These are phyloP conservation scores for Hippopotamyrus pictus DNA, from an alignment of 2,797 vertebrate genomes.

Conservation along the genomic window DNA sequence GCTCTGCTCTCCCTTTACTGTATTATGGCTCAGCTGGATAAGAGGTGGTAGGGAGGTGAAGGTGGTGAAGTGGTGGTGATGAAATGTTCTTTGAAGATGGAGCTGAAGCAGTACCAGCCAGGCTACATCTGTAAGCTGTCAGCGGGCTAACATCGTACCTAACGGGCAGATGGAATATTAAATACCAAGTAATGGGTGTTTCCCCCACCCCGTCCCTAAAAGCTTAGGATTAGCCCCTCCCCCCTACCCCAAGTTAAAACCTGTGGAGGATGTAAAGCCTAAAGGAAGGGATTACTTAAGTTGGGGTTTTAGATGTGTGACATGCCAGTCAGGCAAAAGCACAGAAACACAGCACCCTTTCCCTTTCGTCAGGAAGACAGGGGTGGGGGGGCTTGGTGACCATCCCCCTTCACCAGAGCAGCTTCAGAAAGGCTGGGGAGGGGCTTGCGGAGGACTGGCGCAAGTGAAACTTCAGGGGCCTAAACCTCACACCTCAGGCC, in stretches of 20 bases:
- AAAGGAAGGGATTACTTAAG: conserved; percentile 99
- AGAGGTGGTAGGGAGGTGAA: not conserved
- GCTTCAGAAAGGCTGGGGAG: not conserved
- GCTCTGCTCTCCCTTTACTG: not conserved
- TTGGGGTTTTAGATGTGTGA: conserved; percentile 91
- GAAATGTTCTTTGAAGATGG: conserved; percentile 27
- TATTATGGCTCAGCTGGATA: not conserved
- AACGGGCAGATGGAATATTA: conserved; percentile 90
- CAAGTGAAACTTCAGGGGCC: not conserved
- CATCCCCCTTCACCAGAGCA: not conserved
- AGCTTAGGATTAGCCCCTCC: conserved; percentile 92
- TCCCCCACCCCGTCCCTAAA: conserved; percentile 80
- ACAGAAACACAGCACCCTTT: conserved; percentile 80
- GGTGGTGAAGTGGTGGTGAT: not conserved
- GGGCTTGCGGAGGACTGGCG: not conserved
- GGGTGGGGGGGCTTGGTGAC: conserved; percentile 39
- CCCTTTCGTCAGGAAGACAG: conserved; percentile 56
- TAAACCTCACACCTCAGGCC: not conserved
- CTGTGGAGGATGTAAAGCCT: conserved; percentile 98
- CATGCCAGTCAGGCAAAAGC: conserved; percentile 90
- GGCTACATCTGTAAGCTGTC: conserved; percentile 44
- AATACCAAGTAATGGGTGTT: conserved; percentile 94
- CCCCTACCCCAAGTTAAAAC: conserved; percentile 80
- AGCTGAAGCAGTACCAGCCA: conserved; percentile 42
- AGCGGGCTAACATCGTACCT: conserved; percentile 57